Evolutionary conservation across 2,797 vertebrate species (phyloP).

Genomic region (Enteromius mattozi): DNA sequence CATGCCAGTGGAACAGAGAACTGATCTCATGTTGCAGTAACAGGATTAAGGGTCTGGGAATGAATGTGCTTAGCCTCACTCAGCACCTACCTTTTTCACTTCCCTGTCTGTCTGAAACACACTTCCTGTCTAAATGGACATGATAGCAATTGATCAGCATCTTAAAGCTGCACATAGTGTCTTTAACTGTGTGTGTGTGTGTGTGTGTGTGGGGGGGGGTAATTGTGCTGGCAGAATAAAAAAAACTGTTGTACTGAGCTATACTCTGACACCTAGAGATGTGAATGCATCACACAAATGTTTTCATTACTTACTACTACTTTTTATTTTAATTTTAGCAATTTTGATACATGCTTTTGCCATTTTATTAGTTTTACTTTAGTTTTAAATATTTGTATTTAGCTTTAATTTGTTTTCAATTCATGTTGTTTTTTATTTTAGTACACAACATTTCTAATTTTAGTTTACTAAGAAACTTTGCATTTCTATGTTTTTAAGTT

Average conservation of each 20-base stretch:
- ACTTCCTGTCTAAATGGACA: conserved; percentile 26
- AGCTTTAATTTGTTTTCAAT: neutral
- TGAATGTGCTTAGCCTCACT: conserved; percentile 9
- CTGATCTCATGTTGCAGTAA: conserved; percentile 31
- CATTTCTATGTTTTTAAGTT: no score
- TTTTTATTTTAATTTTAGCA: no score
- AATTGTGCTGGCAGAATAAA: neutral
- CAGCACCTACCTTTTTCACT: conserved; percentile 37
- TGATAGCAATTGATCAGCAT: neutral
- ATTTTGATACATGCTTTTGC: neutral
- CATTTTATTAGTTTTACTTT: neutral
- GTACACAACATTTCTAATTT: no score
- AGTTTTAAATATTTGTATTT: neutral
- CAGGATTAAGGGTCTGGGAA: conserved; percentile 11
- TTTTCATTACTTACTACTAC: neutral
- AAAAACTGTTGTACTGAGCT: neutral
- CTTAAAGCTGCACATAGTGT: neutral
- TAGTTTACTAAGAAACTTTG: neutral
- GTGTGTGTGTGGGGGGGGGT: no score
- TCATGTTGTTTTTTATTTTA: neutral
- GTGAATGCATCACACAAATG: neutral
- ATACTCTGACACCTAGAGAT: neutral
- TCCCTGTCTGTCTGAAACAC: conserved; percentile 21
- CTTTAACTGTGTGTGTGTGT: neutral
- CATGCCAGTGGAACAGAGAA: conserved; percentile 4